These are phyloP conservation scores for Noctuana brunneofusca DNA, from an alignment of 2,888 invertebrate genomes.

Conservation along the genomic window DNA sequence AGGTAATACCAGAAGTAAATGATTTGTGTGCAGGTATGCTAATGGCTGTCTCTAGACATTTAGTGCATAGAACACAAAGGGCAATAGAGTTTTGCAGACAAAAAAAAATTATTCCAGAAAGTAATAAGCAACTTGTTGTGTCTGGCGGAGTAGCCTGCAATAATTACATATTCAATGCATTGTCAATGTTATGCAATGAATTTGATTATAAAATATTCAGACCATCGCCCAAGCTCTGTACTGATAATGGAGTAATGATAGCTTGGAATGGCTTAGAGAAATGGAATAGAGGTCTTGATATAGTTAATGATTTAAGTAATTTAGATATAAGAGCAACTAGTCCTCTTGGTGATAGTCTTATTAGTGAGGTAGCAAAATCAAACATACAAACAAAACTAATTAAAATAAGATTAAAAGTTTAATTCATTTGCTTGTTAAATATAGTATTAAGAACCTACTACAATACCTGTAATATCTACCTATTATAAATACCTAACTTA, in stretches of 20 bases:
- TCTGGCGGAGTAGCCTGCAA: conserved; percentile 99
- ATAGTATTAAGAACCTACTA: background rate
- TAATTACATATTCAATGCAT: conserved; percentile 87
- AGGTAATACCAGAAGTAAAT: conserved; percentile 87
- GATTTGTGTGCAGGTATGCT: conserved; percentile 95
- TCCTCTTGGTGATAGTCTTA: conserved; percentile 85
- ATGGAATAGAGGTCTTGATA: conserved; percentile 80
- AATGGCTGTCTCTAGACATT: conserved; percentile 87
- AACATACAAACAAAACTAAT: conserved; percentile 74
- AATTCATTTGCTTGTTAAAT: background rate
- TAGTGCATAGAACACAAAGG: conserved; percentile 92
- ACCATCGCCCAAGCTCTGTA: conserved; percentile 93
- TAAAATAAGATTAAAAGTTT: conserved; percentile 57
- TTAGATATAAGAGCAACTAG: conserved; percentile 85
- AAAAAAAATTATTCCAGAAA: conserved; percentile 85
- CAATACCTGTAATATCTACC: too few relatives aligned
- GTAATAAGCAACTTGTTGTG: conserved; percentile 87
- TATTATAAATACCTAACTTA: too few relatives aligned
- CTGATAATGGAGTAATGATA: conserved; percentile 99
- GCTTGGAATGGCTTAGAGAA: conserved; percentile 98
- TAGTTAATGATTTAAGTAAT: conserved; percentile 82
- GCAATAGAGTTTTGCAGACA: conserved; percentile 89
- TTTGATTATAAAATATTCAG: conserved; percentile 86
- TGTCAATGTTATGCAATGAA: conserved; percentile 87
- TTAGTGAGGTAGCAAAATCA: conserved; percentile 79